Base-by-base conservation (phyloP, 2,797 vertebrate genomes). In the Lophius americanus region DNA sequence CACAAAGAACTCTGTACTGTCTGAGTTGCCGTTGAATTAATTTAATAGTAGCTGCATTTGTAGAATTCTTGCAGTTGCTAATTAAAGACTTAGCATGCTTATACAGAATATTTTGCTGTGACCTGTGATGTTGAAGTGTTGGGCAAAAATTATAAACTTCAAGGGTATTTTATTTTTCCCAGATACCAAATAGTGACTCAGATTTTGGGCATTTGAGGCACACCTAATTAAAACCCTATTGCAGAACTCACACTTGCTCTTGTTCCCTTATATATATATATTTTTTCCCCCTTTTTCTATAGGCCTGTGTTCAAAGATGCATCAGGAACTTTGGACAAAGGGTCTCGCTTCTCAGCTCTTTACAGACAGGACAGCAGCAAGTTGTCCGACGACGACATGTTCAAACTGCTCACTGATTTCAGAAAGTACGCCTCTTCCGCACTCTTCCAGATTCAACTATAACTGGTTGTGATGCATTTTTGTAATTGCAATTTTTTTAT, bases 291-390 rank as follows among this genome's bases (percentile, higher is more conserved):
- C 4, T 52, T 3, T 76, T 49, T 61, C 44, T 65, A 33, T 72
- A 99, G 98, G 89, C 94, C 95, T 0, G 86, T 99, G 67, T 99
- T 99, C 91, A 98, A 96, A 91, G 98, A 99, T 65, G 90, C 94
- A 2, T 96, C 95, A 14, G 97, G 98, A 88, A 96, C 93, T 50
- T 88, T 99, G 87, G 97, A 99, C 91, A 98, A 96, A 93, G 94
- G 84, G 46, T 87, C 94, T 84, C 93, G 96, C 36, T 99, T 99
- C 93, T 97, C 97, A 32, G 87, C 97, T 55, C 92, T 99, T 50
- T 99, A 97, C 92, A 93, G 95, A 69, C 97, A 99, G 87, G 97
- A 99, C 88, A 97, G 96, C 93, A 97, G 95, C 89, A 99, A 97
- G 82, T 93, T 99, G 68, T 98, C 97, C 36, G 96, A 99, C 23